Percentiles rank a stretch among this genome's conserved stretches.
Conservation (phyloP, 2,113 vertebrate genomes). For the Gavialis gangeticus region DNA sequence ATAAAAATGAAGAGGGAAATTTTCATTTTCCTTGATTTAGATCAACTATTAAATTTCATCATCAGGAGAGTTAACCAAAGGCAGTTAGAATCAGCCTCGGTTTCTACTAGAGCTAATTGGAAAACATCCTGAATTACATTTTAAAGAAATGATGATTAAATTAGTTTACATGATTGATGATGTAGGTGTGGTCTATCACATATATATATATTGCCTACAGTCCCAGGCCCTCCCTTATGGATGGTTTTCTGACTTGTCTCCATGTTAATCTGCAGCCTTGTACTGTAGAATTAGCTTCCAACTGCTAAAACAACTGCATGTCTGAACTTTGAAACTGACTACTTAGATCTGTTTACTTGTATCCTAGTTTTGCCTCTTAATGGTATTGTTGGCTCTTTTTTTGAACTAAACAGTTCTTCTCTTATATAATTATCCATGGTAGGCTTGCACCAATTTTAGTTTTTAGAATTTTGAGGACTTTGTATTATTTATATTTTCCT, state of each 20-base stretch:
- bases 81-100: neutral
- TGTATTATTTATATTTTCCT: neutral
- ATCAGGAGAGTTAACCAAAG: neutral
- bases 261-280: neutral
- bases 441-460: neutral
- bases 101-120: neutral
- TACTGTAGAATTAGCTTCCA: neutral
- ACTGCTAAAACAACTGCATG: neutral
- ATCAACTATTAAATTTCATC: neutral
- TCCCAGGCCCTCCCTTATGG: neutral
- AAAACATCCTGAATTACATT: neutral
- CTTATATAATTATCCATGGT: neutral
- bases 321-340: neutral
- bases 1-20: neutral
- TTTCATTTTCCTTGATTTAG: neutral
- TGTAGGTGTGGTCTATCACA: too few relatives aligned
- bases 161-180: too few relatives aligned
- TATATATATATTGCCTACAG: too few relatives aligned
- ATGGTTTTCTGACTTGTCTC: neutral
- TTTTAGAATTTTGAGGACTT: neutral
- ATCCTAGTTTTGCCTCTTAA: neutral
- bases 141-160: neutral
- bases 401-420: neutral
- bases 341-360: neutral
- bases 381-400: neutral